phyloP scores from a whole-genome alignment of 2,888 invertebrate genomes.

The Harpagoxenus sublaevis region DNA sequence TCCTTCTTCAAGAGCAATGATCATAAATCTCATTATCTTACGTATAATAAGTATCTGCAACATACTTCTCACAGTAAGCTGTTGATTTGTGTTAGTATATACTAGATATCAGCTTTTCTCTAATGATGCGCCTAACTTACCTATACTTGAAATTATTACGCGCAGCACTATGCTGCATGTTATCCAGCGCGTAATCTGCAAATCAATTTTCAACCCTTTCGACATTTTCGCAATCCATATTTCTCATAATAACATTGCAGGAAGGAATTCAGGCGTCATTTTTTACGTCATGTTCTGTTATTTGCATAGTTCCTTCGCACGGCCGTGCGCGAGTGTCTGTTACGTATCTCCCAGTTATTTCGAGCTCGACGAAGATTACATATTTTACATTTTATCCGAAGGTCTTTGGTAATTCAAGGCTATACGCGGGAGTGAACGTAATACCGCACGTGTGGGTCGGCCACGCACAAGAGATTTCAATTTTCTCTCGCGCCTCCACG shows the following conservation, averaged over 20 bases:
- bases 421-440: conserved; percentile 54
- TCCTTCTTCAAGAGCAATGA: conserved; percentile 21
- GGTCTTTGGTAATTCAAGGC: conserved; percentile 70
- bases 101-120: conserved; percentile 25
- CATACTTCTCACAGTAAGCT: conserved; percentile 22
- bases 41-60: conserved; percentile 26
- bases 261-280: conserved; percentile 23
- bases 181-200: conserved; percentile 34
- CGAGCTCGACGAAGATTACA: conserved; percentile 69
- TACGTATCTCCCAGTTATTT: conserved; percentile 66
- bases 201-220: conserved; percentile 29
- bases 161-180: background rate
- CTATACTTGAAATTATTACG: conserved; percentile 41
- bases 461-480: conserved; percentile 64
- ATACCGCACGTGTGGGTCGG: conserved; percentile 68
- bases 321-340: conserved; percentile 20
- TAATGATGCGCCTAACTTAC: conserved; percentile 27
- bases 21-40: conserved; percentile 31
- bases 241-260: conserved; percentile 30
- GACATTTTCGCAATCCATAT: conserved; percentile 37
- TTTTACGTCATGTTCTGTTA: conserved; percentile 40
- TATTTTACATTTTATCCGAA: conserved; percentile 69
- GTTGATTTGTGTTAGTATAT: conserved; percentile 25
- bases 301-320: conserved; percentile 26
- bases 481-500: conserved; percentile 42